Conservation (phyloP, 2,113 vertebrate species). For the Perognathus longimembris region DNA sequence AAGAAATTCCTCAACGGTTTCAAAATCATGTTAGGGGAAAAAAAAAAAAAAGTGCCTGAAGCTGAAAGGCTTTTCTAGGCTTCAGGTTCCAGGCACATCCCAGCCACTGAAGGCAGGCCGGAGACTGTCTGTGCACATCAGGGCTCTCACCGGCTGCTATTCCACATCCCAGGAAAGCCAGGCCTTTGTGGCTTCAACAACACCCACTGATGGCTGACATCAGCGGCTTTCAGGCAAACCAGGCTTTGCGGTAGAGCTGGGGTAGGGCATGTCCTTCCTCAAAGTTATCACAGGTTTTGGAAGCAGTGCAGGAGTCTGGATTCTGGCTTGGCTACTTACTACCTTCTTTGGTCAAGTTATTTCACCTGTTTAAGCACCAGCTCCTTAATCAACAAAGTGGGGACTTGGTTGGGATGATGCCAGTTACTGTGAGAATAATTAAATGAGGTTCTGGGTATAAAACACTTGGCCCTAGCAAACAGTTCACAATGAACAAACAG, state of each 20-base stretch:
- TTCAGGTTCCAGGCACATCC: constrained; percentile 14
- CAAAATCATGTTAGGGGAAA: constrained; percentile 64
- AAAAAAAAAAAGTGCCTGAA: constrained; percentile 36
- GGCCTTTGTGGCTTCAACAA: not conserved
- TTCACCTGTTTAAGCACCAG: not conserved
- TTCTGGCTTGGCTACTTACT: not conserved
- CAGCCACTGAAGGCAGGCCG: not conserved
- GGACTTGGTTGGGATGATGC: not conserved
- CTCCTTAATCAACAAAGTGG: not conserved
- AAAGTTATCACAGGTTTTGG: not conserved
- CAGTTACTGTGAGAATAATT: not conserved
- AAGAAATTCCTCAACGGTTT: constrained; percentile 77
- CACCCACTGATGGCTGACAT: not conserved
- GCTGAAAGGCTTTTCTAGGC: constrained; percentile 18
- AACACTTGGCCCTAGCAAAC: not conserved
- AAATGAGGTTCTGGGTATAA: not conserved
- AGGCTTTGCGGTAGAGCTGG: not conserved
- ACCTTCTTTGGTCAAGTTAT: not conserved
- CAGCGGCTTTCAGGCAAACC: constrained; percentile 46
- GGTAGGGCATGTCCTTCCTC: not conserved
- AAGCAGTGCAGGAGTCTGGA: not conserved
- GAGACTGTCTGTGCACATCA: not conserved
- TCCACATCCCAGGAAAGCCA: too few species aligned
- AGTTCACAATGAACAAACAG: not conserved
- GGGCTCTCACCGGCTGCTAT: constrained; percentile 20